phyloP scores from a whole-genome alignment of 2,888 invertebrate species.

The Pachliopta kotzebuea region DNA sequence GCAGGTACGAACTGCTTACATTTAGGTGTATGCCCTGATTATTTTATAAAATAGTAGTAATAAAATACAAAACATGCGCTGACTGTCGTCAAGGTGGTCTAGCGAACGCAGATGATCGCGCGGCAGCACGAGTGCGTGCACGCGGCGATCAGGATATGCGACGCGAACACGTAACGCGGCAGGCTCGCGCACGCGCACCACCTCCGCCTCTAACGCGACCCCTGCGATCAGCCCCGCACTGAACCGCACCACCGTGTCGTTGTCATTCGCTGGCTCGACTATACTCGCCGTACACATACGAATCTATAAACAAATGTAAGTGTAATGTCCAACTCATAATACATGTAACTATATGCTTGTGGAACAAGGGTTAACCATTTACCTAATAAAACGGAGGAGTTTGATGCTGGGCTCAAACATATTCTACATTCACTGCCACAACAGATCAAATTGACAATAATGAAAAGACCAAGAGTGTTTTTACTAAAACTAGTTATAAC shows the following conservation, averaged over 20 bases:
- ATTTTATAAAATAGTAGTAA: neutral
- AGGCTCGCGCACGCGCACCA: constrained; percentile 88
- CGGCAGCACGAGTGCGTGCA: constrained; percentile 90
- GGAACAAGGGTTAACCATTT: too few relatives aligned
- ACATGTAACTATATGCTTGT: too few relatives aligned
- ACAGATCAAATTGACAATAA: too few relatives aligned
- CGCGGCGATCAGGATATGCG: constrained; percentile 94
- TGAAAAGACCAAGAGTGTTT: too few relatives aligned
- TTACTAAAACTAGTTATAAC: too few relatives aligned
- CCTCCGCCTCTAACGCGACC: constrained; percentile 92
- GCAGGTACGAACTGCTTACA: too few relatives aligned
- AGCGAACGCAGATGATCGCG: constrained; percentile 87
- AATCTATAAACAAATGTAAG: constrained; percentile 71
- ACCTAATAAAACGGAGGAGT: too few relatives aligned
- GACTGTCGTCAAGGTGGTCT: constrained; percentile 76
- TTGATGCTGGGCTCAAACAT: too few relatives aligned
- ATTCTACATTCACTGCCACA: too few relatives aligned
- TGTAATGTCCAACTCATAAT: neutral
- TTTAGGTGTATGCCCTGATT: neutral
- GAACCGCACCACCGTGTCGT: constrained; percentile 90
- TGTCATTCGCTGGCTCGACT: constrained; percentile 90
- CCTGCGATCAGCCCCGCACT: constrained; percentile 95
- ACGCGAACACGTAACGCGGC: constrained; percentile 90
- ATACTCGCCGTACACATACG: constrained; percentile 90
- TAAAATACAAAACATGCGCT: constrained; percentile 29